A percentile compares a stretch with the other conserved stretches of the same genome.
phyloP scores from a whole-genome alignment of 1,140 invertebrate species.

The Lepidurus couesii region DNA sequence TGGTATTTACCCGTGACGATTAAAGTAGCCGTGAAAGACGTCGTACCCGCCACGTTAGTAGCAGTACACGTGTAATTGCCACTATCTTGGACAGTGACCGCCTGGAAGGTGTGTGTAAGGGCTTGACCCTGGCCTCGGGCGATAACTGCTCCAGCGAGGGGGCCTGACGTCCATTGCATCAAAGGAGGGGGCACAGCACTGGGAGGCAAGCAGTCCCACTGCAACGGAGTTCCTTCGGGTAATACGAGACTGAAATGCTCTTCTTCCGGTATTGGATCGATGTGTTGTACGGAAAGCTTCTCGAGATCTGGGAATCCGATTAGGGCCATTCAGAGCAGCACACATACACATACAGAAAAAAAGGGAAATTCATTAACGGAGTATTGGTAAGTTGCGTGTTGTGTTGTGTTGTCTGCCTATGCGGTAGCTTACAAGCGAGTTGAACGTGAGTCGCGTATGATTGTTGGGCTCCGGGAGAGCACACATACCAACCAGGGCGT shows the following conservation, averaged over 20 bases:
- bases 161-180: constrained; percentile 29
- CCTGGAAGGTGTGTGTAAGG: constrained; percentile 14
- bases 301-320: constrained; percentile 13
- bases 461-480: neutral
- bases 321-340: neutral
- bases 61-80: constrained; percentile 32
- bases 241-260: constrained; percentile 18
- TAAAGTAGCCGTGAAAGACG: constrained; percentile 12
- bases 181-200: constrained; percentile 16
- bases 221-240: constrained; percentile 27
- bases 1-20: constrained; percentile 28
- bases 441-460: constrained; percentile 4
- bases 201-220: constrained; percentile 27
- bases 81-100: constrained; percentile 20
- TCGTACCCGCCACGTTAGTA: constrained; percentile 9
- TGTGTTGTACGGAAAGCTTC: constrained; percentile 16
- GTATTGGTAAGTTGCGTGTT: neutral
- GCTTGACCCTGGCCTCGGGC: neutral
- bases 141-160: constrained; percentile 6
- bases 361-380: neutral
- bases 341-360: neutral
- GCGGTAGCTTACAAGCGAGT: neutral
- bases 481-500: neutral
- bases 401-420: neutral
- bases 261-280: constrained; percentile 20